phyloP scores from a whole-genome alignment of 2,113 vertebrate genomes.

The Leptodactylus fuscus region DNA sequence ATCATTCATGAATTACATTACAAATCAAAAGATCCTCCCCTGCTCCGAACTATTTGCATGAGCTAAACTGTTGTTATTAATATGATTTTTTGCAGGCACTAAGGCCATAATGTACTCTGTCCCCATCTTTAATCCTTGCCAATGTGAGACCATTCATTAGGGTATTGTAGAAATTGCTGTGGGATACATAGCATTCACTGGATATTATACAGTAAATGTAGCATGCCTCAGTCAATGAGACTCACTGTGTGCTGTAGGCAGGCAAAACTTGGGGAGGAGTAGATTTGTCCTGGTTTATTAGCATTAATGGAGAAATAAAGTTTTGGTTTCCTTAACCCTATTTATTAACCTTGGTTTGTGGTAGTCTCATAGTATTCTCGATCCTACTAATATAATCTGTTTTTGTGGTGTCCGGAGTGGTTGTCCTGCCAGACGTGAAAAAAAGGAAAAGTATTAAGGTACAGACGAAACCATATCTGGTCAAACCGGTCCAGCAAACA shows the following conservation, averaged over 20 bases:
- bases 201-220: conserved; percentile 28
- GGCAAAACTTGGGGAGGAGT: neutral
- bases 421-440: too few relatives aligned
- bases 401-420: neutral
- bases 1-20: conserved; percentile 49
- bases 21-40: conserved; percentile 28
- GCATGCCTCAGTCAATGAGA: neutral
- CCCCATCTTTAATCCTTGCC: conserved; percentile 35
- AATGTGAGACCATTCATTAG: conserved; percentile 49
- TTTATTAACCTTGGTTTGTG: neutral
- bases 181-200: conserved; percentile 37
- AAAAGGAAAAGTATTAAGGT: neutral
- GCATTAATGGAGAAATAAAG: neutral
- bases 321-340: neutral
- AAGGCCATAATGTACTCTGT: conserved; percentile 43
- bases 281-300: neutral
- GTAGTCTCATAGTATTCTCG: neutral
- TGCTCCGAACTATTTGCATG: conserved; percentile 51
- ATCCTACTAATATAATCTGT: neutral
- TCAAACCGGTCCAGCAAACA: neutral
- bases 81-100: conserved; percentile 21
- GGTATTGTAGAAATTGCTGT: conserved; percentile 21
- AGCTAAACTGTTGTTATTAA: conserved; percentile 54
- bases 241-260: conserved; percentile 7
- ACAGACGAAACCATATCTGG: too few relatives aligned